Percentiles rank a stretch among this genome's conserved stretches.
phyloP scores from a whole-genome alignment of 2,888 invertebrate species.

The Ophioninae sp. region DNA sequence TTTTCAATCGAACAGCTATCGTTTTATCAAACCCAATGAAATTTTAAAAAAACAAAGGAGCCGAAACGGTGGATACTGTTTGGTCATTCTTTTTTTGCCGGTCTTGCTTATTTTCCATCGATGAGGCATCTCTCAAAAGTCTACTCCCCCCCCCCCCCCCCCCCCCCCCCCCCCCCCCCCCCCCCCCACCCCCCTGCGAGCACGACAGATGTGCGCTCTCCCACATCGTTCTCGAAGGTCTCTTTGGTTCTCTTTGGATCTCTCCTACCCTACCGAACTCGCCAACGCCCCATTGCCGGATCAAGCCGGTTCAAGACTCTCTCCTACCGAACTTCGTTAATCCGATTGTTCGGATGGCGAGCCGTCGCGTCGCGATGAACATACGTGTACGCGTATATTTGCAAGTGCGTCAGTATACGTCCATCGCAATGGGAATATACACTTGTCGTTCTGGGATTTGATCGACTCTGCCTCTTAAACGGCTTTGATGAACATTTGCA shows the following conservation, averaged over 20 bases:
- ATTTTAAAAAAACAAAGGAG: not conserved
- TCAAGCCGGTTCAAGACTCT: constrained; percentile 31
- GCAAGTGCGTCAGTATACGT: constrained; percentile 58
- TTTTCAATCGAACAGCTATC: not conserved
- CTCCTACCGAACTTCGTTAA: constrained; percentile 72
- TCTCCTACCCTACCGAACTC: constrained; percentile 4
- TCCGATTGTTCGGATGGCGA: constrained; percentile 73
- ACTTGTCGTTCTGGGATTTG: constrained; percentile 70
- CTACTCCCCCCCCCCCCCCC: not conserved
- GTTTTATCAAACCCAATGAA: not conserved
- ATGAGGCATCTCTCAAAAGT: constrained; percentile 42
- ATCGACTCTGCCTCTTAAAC: constrained; percentile 19
- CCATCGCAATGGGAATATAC: constrained; percentile 70
- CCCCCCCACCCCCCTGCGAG: constrained; percentile 69
- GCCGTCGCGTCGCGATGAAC: constrained; percentile 45
- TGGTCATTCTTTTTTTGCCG: constrained; percentile 15
- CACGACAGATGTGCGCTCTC: constrained; percentile 71
- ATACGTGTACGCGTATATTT: not conserved
- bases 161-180: constrained; percentile 13
- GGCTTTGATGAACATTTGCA: constrained; percentile 14
- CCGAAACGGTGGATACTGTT: not conserved
- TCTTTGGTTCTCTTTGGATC: constrained; percentile 18
- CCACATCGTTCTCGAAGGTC: constrained; percentile 56
- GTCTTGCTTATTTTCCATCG: constrained; percentile 39
- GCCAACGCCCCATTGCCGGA: constrained; percentile 51